A percentile compares a stretch with the other conserved stretches of the same genome.
phyloP scores from a whole-genome alignment of 2,113 vertebrate species.

The Cygnus buccinator region DNA sequence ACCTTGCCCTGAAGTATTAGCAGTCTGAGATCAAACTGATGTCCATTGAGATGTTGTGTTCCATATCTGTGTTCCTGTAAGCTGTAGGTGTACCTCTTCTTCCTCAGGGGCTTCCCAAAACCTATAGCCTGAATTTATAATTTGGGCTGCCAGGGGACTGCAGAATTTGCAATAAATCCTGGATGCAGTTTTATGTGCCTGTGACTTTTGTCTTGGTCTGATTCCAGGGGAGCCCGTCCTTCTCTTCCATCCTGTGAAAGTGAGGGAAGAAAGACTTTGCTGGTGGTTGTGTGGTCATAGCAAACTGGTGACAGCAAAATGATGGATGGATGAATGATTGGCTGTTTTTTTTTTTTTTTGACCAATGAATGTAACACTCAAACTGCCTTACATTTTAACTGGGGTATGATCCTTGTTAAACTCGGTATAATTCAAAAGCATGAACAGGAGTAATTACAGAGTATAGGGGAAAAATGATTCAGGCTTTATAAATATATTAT shows the following conservation, averaged over 20 bases:
- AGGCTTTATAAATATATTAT: conserved; percentile 47
- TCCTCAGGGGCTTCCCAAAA: background rate
- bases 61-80: background rate
- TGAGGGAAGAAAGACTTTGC: background rate
- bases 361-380: background rate
- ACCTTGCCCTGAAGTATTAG: background rate
- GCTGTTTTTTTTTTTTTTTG: conserved; percentile 31
- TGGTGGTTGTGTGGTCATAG: background rate
- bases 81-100: background rate
- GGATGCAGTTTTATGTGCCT: background rate
- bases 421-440: background rate
- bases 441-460: conserved; percentile 58
- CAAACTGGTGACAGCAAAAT: background rate
- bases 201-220: background rate
- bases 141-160: background rate
- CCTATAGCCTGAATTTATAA: background rate
- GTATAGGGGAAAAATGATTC: background rate
- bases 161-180: background rate
- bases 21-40: background rate
- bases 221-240: background rate
- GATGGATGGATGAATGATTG: conserved; percentile 9
- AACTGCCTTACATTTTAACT: conserved; percentile 46
- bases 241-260: background rate
- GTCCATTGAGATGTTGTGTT: background rate
- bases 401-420: conserved; percentile 6